phyloP scores from a whole-genome alignment of 2,113 vertebrate genomes.

The Protobothrops mucrosquamatus region DNA sequence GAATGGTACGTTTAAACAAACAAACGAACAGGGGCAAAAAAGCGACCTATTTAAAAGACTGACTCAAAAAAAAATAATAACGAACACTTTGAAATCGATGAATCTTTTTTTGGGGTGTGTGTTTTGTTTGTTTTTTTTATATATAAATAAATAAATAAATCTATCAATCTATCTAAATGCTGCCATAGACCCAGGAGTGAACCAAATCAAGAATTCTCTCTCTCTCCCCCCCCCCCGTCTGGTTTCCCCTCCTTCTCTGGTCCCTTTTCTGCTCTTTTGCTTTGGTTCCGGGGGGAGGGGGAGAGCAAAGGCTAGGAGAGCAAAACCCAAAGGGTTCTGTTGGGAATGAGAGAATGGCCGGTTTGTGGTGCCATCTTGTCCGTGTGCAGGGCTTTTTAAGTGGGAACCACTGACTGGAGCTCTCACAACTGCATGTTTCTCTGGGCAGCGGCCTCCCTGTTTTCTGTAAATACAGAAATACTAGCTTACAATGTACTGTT shows the following conservation, averaged over 20 bases:
- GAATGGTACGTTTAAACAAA: slow-evolving; percentile 99
- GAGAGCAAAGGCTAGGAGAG: slow-evolving; percentile 73
- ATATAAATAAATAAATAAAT: neutral
- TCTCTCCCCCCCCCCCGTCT: neutral
- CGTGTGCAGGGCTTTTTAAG: slow-evolving; percentile 66
- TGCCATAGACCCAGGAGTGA: slow-evolving; percentile 83
- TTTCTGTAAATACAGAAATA: slow-evolving; percentile 96
- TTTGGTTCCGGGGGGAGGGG: slow-evolving; percentile 57
- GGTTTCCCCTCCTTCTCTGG: neutral
- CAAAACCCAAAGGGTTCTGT: slow-evolving; percentile 53
- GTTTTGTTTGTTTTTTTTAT: neutral
- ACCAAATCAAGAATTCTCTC: slow-evolving; percentile 69
- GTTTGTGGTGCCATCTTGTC: slow-evolving; percentile 75
- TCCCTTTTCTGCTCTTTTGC: neutral
- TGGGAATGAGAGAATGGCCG: slow-evolving; percentile 78
- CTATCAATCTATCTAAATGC: slow-evolving; percentile 52
- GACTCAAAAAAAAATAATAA: slow-evolving; percentile 74
- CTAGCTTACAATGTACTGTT: slow-evolving; percentile 93
- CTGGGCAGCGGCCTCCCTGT: slow-evolving; percentile 75
- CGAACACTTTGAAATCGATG: slow-evolving; percentile 77
- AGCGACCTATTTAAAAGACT: slow-evolving; percentile 77
- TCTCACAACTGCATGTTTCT: slow-evolving; percentile 82
- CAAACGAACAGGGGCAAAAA: slow-evolving; percentile 64
- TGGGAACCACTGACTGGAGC: slow-evolving; percentile 80
- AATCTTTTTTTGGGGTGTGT: slow-evolving; percentile 1